Evolutionary conservation across 2,888 invertebrate species (phyloP).

Genomic region (Myopa testacea): DNA sequence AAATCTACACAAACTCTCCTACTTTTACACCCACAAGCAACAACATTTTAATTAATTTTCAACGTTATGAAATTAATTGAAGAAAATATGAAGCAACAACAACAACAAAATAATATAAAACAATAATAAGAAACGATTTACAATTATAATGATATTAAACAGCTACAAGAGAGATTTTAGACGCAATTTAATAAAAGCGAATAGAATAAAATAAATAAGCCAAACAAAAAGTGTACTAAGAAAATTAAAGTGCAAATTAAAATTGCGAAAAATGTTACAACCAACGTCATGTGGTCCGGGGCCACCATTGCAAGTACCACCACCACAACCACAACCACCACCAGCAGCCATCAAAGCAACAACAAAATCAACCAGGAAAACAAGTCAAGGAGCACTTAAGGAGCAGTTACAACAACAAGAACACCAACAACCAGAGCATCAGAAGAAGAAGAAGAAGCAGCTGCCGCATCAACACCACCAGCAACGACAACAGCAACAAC

Average conservation of each 20-base stretch:
- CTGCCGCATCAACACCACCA: conserved; percentile 26
- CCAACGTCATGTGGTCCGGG: conserved; percentile 68
- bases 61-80: conserved; percentile 28
- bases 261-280: conserved; percentile 60
- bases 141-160: conserved; percentile 22
- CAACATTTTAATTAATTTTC: conserved; percentile 31
- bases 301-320: conserved; percentile 52
- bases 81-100: background rate
- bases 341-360: conserved; percentile 37
- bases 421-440: conserved; percentile 23
- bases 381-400: background rate
- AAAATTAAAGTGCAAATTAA: conserved; percentile 37
- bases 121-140: background rate
- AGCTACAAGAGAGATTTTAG: background rate
- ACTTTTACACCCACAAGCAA: background rate
- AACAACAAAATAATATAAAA: background rate
- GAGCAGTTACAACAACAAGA: conserved; percentile 49
- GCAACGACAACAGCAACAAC: conserved; percentile 13
- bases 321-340: conserved; percentile 24
- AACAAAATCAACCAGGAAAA: conserved; percentile 25
- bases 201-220: conserved; percentile 18
- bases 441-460: conserved; percentile 34
- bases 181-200: conserved; percentile 8
- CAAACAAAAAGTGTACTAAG: conserved; percentile 1
- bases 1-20: background rate